Conservation (phyloP, 2,888 invertebrate genomes). For the Caenorhabditis sp. region DNA sequence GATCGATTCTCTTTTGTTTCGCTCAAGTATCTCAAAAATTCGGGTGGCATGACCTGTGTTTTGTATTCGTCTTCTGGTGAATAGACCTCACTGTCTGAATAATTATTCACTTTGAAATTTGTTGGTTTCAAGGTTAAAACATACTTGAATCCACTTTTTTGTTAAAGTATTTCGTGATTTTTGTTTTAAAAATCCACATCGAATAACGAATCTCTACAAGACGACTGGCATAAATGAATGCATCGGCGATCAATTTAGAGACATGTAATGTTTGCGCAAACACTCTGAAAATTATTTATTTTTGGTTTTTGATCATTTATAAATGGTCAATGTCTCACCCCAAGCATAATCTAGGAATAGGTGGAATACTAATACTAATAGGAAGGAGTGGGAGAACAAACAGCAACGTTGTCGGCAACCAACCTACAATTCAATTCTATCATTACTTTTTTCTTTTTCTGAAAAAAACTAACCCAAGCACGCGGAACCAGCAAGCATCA, state of each 20-base stretch:
- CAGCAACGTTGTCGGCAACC: slow-evolving; percentile 58
- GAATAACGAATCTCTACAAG: slow-evolving; percentile 77
- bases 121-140: neutral
- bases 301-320: slow-evolving; percentile 1
- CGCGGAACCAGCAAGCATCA: slow-evolving; percentile 62
- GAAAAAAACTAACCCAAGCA: slow-evolving; percentile 44
- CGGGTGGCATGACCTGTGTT: slow-evolving; percentile 41
- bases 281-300: slow-evolving; percentile 32
- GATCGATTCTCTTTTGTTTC: slow-evolving; percentile 59
- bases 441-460: neutral
- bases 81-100: slow-evolving; percentile 6
- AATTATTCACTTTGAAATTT: neutral
- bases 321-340: slow-evolving; percentile 15
- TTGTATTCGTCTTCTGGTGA: slow-evolving; percentile 13
- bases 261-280: slow-evolving; percentile 59
- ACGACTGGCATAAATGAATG: slow-evolving; percentile 78
- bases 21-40: slow-evolving; percentile 57
- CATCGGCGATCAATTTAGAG: slow-evolving; percentile 76
- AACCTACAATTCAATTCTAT: slow-evolving; percentile 23
- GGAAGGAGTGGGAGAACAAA: slow-evolving; percentile 43
- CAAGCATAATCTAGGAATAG: slow-evolving; percentile 16
- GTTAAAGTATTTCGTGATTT: neutral
- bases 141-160: neutral
- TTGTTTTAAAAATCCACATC: slow-evolving; percentile 60
- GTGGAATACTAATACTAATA: slow-evolving; percentile 16